phyloP scores from a whole-genome alignment of 2,797 vertebrate genomes.

The Somateria mollissima region DNA sequence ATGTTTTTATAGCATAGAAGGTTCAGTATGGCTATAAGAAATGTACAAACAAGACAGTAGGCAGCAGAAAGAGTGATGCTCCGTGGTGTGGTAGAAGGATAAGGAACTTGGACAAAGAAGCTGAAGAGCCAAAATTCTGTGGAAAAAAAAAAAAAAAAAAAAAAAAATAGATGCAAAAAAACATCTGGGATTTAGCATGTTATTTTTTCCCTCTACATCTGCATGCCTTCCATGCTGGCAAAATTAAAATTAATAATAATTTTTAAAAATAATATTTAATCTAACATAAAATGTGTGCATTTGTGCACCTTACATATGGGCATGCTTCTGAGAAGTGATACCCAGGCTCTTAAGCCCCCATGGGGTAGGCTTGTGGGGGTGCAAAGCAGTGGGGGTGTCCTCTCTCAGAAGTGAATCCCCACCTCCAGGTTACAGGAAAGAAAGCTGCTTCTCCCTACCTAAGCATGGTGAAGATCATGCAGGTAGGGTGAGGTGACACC shows the following conservation, averaged over 20 bases:
- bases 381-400: background rate
- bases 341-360: background rate
- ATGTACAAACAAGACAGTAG: background rate
- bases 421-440: background rate
- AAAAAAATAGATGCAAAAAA: background rate
- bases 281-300: background rate
- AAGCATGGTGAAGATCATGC: background rate
- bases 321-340: background rate
- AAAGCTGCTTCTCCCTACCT: background rate
- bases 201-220: background rate
- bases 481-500: background rate
- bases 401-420: fast-evolving
- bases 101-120: background rate
- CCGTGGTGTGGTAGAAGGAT: background rate
- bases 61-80: background rate
- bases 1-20: background rate
- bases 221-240: background rate
- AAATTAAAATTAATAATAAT: background rate
- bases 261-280: background rate
- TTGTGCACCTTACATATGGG: fast-evolving
- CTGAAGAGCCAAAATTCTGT: background rate
- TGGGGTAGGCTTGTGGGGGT: background rate
- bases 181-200: background rate
- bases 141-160: background rate
- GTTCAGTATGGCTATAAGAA: background rate